phyloP scores from a whole-genome alignment of 2,797 vertebrate genomes.

The Cynodonichthys magdalenae region DNA sequence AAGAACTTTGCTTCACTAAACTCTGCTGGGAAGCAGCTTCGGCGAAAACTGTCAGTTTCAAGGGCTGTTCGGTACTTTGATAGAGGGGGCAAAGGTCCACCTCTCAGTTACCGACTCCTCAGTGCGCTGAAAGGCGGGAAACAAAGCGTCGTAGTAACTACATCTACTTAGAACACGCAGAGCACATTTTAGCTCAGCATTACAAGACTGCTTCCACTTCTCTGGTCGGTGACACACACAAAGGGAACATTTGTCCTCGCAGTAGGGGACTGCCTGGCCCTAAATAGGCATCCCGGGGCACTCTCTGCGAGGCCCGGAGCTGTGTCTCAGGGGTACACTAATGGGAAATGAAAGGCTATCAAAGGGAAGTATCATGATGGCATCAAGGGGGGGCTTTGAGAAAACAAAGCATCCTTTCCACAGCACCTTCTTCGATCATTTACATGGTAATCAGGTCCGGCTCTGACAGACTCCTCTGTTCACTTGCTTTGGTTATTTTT shows the following conservation, averaged over 20 bases:
- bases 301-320: constrained; percentile 67
- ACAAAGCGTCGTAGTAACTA: constrained; percentile 73
- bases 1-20: constrained; percentile 29
- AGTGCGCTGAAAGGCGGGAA: constrained; percentile 58
- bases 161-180: constrained; percentile 72
- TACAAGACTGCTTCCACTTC: constrained; percentile 73
- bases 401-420: constrained; percentile 80
- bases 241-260: constrained; percentile 81
- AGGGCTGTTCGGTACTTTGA: constrained; percentile 62
- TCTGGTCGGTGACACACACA: constrained; percentile 72
- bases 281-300: constrained; percentile 75
- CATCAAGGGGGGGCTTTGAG: constrained; percentile 75
- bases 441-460: constrained; percentile 81
- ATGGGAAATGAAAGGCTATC: constrained; percentile 83
- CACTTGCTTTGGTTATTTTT: constrained; percentile 68
- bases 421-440: constrained; percentile 68
- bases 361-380: constrained; percentile 83
- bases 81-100: constrained; percentile 65
- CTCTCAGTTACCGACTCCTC: constrained; percentile 70
- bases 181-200: constrained; percentile 67
- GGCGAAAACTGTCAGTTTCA: constrained; percentile 62
- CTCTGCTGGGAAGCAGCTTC: constrained; percentile 23
- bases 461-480: constrained; percentile 75
- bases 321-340: constrained; percentile 76
- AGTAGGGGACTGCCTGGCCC: constrained; percentile 73